Percentiles rank a stretch among this genome's conserved stretches.
phyloP scores from a whole-genome alignment of 2,888 invertebrate genomes.

The Archips crataeganus region DNA sequence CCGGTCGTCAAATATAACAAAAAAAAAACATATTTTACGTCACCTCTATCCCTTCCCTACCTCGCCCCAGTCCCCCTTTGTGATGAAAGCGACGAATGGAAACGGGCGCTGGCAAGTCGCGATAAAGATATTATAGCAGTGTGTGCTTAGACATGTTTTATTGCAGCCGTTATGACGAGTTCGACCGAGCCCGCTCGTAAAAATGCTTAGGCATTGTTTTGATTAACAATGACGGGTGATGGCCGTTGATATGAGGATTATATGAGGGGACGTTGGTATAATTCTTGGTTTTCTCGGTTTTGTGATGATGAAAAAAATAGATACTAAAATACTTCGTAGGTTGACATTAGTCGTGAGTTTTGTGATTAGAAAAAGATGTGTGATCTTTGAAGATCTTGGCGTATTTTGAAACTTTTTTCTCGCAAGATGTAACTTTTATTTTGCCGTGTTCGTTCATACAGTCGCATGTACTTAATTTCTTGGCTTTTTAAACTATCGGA shows the following conservation, averaged over 20 bases:
- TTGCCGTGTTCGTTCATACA: no score
- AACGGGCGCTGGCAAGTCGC: constrained; percentile 41
- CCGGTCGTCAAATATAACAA: not conserved
- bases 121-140: constrained; percentile 43
- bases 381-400: no score
- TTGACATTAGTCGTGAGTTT: no score
- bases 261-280: constrained; percentile 4
- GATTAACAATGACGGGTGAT: constrained; percentile 39
- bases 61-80: constrained; percentile 29
- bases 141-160: constrained; percentile 43
- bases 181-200: constrained; percentile 34
- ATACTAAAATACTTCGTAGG: no score
- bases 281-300: not conserved
- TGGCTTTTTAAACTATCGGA: no score
- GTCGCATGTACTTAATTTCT: no score
- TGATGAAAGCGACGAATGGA: constrained; percentile 43
- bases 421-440: no score
- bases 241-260: constrained; percentile 32
- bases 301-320: not conserved
- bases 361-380: no score
- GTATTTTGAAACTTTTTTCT: no score
- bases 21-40: not conserved
- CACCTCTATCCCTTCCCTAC: constrained; percentile 25
- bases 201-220: constrained; percentile 43
- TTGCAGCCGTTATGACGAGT: constrained; percentile 42